Base-by-base conservation (phyloP, 2,113 vertebrate species). In the Anas platyrhynchos region DNA sequence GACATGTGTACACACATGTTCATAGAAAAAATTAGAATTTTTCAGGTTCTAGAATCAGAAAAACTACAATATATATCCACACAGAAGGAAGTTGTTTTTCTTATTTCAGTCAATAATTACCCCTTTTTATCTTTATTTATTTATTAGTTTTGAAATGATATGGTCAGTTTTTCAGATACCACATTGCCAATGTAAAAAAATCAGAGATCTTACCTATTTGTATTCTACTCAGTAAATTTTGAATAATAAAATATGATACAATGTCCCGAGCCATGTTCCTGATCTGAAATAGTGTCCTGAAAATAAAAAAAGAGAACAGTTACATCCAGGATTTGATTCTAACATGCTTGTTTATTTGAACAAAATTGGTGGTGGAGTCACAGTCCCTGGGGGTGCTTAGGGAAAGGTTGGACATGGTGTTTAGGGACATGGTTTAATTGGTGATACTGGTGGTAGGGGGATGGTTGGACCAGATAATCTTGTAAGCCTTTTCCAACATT, bases 201-300 rank as follows among this genome's bases (percentile, higher is more conserved):
- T 75, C 32, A 75, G 59, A 69, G 2, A 16, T 12, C 13, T 72
- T 52, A 16, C 25, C 32, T 62, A 4, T 1, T 3, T 38, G 11
- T 34, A 80, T 77, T 54, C 13, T 67, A 20, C 10, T 20, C 11
- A 16, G 6, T 4, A 68, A 20, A 15, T 44, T 48, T 38, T 58
- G 14, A 63, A 83, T 72, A 66, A n/a, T 0, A 27, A 76, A 69
- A 14, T 8, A 27, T 1, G 5, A 9, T 8, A 56, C 2, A 7
- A 2, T n/a, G 7, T 31, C 16, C n/a, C 12, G 4, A 12, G n/a
- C 22, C 20, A 46, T 50, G 8, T 32, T 52, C 2, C 8, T 20
- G 6, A 6, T 4, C 1, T 44, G 32, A 74, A 38, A 41, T 4
- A 44, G 1, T 21, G 6, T 9, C 5, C 1, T 5, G 9, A 10